Evolutionary conservation across 1,140 invertebrate species (phyloP).

Genomic region (Anoplolepis gracilipes): DNA sequence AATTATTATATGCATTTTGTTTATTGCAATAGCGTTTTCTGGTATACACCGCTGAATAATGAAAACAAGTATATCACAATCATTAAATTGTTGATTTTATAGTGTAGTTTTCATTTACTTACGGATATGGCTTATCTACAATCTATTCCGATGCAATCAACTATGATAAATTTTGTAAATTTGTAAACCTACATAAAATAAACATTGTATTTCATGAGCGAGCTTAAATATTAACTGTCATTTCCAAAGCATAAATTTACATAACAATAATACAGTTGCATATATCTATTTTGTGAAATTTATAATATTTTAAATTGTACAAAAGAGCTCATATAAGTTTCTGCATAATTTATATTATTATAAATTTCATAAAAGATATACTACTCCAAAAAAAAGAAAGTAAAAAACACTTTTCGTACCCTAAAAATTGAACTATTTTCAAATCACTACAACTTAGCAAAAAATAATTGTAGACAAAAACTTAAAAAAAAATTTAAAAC

Average conservation of each 20-base stretch:
- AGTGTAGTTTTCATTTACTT: background rate
- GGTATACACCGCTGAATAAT: background rate
- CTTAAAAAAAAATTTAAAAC: no score
- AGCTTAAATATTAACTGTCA: conserved; percentile 2
- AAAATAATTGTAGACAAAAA: no score
- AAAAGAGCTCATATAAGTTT: background rate
- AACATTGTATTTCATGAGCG: background rate
- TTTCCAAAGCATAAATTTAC: background rate
- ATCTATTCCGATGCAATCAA: background rate
- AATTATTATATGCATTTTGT: conserved; percentile 26
- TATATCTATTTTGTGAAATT: background rate
- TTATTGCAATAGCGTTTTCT: background rate
- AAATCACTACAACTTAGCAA: no score
- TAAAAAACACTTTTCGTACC: no score
- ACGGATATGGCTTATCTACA: background rate
- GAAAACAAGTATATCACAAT: background rate
- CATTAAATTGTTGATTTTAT: background rate
- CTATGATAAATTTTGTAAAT: background rate
- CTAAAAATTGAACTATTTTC: no score
- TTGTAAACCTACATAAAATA: background rate
- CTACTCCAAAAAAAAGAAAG: no score
- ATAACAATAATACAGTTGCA: background rate
- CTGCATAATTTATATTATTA: no score
- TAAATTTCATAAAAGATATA: no score
- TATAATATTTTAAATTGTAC: background rate